phyloP scores from a whole-genome alignment of 2,888 invertebrate species.

The Cremastobaeus sp. region DNA sequence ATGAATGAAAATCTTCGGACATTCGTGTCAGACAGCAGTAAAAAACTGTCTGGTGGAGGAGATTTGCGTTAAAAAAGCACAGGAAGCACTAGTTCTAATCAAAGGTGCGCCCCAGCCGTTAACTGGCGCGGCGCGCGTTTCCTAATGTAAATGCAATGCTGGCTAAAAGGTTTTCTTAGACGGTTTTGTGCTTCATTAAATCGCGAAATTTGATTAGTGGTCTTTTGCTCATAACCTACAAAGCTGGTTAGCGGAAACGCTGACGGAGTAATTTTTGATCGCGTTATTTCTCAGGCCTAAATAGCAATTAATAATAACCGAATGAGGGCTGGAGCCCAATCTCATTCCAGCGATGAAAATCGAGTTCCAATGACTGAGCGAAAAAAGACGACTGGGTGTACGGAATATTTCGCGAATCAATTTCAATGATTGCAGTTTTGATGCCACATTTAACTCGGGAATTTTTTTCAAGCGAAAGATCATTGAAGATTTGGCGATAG shows the following conservation, averaged over 20 bases:
- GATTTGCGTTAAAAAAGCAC: conserved; percentile 31
- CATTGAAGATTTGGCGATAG: too few species aligned
- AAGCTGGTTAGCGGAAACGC: conserved; percentile 28
- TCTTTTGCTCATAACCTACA: conserved; percentile 1
- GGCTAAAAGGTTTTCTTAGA: conserved; percentile 48
- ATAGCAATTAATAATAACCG: too few species aligned
- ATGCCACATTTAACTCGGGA: too few species aligned
- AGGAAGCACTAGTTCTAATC: conserved; percentile 53
- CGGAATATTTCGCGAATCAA: too few species aligned
- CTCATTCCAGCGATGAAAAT: conserved; percentile 8
- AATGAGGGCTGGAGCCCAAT: too few species aligned
- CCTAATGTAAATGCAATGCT: conserved; percentile 46
- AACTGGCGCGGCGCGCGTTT: conserved; percentile 18
- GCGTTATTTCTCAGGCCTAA: neutral
- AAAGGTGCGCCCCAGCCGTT: conserved; percentile 51
- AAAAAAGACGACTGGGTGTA: too few species aligned
- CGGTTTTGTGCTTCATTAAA: conserved; percentile 34
- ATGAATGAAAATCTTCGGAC: too few species aligned
- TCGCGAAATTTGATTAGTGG: conserved; percentile 41
- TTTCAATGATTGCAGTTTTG: too few species aligned
- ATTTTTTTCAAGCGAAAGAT: too few species aligned
- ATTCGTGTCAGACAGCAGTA: conserved; percentile 37
- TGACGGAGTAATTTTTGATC: conserved; percentile 17
- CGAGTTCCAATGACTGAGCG: too few species aligned
- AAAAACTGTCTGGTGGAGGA: conserved; percentile 31